Conservation (phyloP, 2,888 invertebrate species). For the Notocelia uddmanniana region DNA sequence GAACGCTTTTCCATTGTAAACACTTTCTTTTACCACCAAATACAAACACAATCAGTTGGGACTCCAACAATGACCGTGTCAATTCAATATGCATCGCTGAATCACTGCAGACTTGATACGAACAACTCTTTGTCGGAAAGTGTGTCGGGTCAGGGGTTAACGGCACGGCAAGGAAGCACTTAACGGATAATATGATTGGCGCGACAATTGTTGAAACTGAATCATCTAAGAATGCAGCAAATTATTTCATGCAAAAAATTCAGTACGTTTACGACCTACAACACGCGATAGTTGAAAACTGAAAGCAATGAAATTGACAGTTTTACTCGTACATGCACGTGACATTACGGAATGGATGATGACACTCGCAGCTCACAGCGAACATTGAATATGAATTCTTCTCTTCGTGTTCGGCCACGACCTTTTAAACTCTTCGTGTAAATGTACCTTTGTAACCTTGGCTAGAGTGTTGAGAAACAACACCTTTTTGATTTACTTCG, state of each 20-base stretch:
- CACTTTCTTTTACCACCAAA: conserved; percentile 25
- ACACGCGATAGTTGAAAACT: conserved; percentile 8
- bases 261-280: background rate
- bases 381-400: background rate
- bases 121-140: conserved; percentile 1
- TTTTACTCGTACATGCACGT: conserved; percentile 4
- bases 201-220: background rate
- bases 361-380: background rate
- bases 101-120: conserved; percentile 15
- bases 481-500: background rate
- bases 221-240: background rate
- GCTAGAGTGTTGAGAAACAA: background rate
- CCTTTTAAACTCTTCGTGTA: conserved; percentile 12
- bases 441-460: conserved; percentile 19
- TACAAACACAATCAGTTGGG: conserved; percentile 15
- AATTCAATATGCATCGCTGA: conserved; percentile 6
- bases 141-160: conserved; percentile 32
- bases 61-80: conserved; percentile 13
- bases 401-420: conserved; percentile 1
- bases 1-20: background rate
- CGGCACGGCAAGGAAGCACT: conserved; percentile 23
- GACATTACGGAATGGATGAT: background rate
- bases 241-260: background rate
- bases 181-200: background rate
- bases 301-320: background rate